Percentiles rank a stretch among this genome's conserved stretches.
Evolutionary conservation across 2,797 vertebrate genomes (phyloP).

Genomic region (Pteropus rufus): DNA sequence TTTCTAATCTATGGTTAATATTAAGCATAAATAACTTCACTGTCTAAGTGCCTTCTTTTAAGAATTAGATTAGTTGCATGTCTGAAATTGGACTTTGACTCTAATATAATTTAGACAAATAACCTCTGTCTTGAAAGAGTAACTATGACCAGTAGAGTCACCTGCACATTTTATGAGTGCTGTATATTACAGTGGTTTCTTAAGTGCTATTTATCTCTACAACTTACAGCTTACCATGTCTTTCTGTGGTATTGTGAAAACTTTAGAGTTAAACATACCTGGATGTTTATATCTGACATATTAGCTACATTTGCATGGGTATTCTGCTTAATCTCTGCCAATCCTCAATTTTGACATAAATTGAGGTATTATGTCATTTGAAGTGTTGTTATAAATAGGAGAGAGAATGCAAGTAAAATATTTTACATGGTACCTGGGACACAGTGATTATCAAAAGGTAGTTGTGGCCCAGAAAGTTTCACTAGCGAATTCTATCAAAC

Average conservation of each 20-base stretch:
- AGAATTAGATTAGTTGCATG: not conserved
- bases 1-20: not conserved
- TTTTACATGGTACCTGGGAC: not conserved
- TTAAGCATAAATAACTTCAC: not conserved
- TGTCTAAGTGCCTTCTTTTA: not conserved
- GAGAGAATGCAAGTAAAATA: not conserved
- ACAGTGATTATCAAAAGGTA: not conserved
- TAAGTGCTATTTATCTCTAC: not conserved
- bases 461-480: not conserved
- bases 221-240: not conserved
- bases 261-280: not conserved
- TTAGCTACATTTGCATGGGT: not conserved
- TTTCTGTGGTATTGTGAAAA: not conserved
- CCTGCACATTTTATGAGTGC: not conserved
- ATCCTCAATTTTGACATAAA: not conserved
- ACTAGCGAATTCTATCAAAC: not conserved
- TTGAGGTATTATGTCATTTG: not conserved
- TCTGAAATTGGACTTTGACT: not conserved
- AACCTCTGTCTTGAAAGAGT: not conserved
- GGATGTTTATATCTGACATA: not conserved
- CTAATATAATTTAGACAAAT: not conserved
- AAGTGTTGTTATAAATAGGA: not conserved
- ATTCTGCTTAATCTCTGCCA: not conserved
- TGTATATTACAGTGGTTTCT: not conserved
- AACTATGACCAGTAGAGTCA: not conserved